A percentile compares a stretch with the other conserved stretches of the same genome.
phyloP scores from a whole-genome alignment of 2,888 invertebrate genomes.

The Melanostoma mellinum region DNA sequence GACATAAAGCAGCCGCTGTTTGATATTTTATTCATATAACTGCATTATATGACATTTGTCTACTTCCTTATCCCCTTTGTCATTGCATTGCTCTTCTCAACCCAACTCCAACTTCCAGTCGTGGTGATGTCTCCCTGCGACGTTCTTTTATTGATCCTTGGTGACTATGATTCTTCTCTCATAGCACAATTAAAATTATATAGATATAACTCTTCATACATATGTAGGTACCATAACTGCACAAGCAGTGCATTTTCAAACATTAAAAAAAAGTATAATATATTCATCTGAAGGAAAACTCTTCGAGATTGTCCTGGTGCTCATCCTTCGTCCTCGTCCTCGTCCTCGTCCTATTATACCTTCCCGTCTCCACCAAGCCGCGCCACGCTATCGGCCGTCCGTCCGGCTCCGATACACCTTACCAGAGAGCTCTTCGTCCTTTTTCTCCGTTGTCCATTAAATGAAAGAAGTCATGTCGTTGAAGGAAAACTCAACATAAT shows the following conservation, averaged over 20 bases:
- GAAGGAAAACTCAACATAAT: constrained; percentile 65
- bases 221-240: no score
- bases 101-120: constrained; percentile 4
- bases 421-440: background rate
- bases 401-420: constrained; percentile 1
- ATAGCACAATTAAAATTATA: constrained; percentile 45
- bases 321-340: no score
- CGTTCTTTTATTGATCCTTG: constrained; percentile 55
- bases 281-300: no score
- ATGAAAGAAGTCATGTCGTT: constrained; percentile 56
- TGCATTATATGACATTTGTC: constrained; percentile 71
- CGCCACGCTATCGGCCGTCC: no score
- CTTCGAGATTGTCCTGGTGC: no score
- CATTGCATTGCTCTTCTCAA: constrained; percentile 5
- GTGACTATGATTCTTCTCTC: constrained; percentile 49
- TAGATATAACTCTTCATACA: background rate
- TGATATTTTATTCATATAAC: constrained; percentile 72
- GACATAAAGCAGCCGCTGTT: constrained; percentile 66
- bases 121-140: constrained; percentile 25
- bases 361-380: no score
- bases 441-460: constrained; percentile 55
- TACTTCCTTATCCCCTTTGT: constrained; percentile 51
- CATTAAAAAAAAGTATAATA: no score
- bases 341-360: no score
- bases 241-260: no score